Evolutionary conservation across 64 coral and sea anemone genomes (phyloP).

Genomic region (Montipora sp.): DNA sequence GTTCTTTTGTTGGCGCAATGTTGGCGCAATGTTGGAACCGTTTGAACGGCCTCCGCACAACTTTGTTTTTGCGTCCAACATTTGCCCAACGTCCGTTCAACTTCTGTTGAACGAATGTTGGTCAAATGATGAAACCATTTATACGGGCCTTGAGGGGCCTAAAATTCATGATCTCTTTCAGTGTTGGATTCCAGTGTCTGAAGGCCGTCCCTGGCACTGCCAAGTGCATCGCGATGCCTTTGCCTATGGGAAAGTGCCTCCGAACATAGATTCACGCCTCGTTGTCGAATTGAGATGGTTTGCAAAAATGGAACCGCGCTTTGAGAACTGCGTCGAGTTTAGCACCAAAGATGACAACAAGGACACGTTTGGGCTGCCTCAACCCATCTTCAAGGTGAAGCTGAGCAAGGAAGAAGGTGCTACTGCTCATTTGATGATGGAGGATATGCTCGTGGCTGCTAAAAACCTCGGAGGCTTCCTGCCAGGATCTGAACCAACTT

Average conservation of each 20-base stretch:
- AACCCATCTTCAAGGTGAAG: constrained; percentile 25
- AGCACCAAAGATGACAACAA: neutral
- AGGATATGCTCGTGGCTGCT: constrained; percentile 17
- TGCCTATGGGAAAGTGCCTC: constrained; percentile 11
- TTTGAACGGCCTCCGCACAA: too few species aligned
- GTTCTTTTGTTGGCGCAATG: too few species aligned
- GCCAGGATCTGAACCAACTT: constrained; percentile 28
- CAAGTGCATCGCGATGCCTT: constrained; percentile 52
- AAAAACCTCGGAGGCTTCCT: neutral
- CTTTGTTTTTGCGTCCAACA: too few species aligned
- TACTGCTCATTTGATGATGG: constrained; percentile 32
- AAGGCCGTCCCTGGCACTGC: constrained; percentile 44
- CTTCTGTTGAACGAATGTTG: too few species aligned
- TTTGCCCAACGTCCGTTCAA: too few species aligned
- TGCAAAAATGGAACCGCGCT: constrained; percentile 9
- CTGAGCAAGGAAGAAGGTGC: neutral
- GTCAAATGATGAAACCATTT: too few species aligned
- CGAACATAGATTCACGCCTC: constrained; percentile 28
- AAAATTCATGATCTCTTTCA: neutral
- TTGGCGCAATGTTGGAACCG: too few species aligned
- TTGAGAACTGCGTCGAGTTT: constrained; percentile 37
- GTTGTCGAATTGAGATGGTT: constrained; percentile 53
- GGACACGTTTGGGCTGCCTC: constrained; percentile 32
- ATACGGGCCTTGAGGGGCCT: neutral
- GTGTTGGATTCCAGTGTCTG: constrained; percentile 54